A percentile compares a stretch with the other conserved stretches of the same genome.
phyloP scores from a whole-genome alignment of 1,140 invertebrate species.

The Bombus affinis region DNA sequence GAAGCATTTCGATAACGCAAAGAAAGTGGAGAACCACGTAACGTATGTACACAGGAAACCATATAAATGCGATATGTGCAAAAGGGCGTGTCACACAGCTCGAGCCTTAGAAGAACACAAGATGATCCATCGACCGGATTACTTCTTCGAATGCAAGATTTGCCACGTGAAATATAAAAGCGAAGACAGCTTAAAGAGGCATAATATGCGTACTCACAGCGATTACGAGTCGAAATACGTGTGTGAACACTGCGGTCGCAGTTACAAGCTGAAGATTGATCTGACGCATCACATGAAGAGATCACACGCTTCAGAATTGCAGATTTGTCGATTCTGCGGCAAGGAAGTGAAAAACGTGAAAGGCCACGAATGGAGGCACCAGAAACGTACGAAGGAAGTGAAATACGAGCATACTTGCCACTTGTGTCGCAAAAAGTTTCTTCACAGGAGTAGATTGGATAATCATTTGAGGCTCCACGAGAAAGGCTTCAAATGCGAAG shows the following conservation, averaged over 20 bases:
- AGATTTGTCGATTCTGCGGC: conserved; percentile 63
- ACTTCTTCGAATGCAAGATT: conserved; percentile 62
- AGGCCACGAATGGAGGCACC: conserved; percentile 72
- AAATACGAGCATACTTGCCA: conserved; percentile 77
- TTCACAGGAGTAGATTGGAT: conserved; percentile 75
- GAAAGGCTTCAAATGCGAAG: conserved; percentile 66
- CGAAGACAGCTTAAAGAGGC: conserved; percentile 81
- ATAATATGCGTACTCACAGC: conserved; percentile 77
- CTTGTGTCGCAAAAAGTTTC: conserved; percentile 81
- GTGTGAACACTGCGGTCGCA: conserved; percentile 71
- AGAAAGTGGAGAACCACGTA: conserved; percentile 81
- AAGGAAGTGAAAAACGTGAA: conserved; percentile 70
- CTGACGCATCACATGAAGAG: conserved; percentile 55
- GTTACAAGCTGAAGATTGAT: conserved; percentile 68
- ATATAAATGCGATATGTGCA: conserved; percentile 79
- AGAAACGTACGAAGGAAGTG: conserved; percentile 57
- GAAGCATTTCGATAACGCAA: conserved; percentile 78
- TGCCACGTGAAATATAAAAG: conserved; percentile 81
- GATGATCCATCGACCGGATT: conserved; percentile 55
- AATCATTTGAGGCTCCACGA: conserved; percentile 81
- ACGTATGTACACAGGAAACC: conserved; percentile 78
- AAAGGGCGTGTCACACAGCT: conserved; percentile 63
- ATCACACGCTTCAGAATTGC: conserved; percentile 55
- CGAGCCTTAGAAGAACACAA: conserved; percentile 58
- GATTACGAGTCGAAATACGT: conserved; percentile 54